These are phyloP conservation scores for Drosophila mauritiana DNA, from an alignment of 1,140 invertebrate genomes.

Conservation along the genomic window DNA sequence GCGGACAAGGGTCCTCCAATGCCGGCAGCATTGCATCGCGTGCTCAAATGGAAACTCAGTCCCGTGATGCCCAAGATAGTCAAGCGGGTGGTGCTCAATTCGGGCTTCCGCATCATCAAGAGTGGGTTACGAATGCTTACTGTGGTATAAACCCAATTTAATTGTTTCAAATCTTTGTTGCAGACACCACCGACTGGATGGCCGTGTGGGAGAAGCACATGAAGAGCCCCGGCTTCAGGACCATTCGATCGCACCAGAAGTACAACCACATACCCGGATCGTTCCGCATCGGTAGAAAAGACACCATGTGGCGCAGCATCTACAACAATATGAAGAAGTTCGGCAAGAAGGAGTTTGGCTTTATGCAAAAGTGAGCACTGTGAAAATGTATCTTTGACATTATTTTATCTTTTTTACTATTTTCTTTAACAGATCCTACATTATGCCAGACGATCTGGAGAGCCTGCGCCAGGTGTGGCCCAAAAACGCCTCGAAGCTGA, in stretches of 20 bases:
- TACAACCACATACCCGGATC: constrained; percentile 99
- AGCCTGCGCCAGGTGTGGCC: constrained; percentile 94
- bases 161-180: constrained; percentile 12
- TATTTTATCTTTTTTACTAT: background rate
- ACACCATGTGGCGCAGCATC: constrained; percentile 95
- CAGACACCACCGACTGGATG: constrained; percentile 90
- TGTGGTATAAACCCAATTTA: background rate
- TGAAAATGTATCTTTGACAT: background rate
- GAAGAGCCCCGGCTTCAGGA: constrained; percentile 91
- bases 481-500: constrained; percentile 88
- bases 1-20: constrained; percentile 88
- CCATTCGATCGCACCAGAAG: constrained; percentile 95
- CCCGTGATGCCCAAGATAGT: constrained; percentile 95
- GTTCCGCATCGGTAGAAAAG: constrained; percentile 98
- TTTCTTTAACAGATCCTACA: constrained; percentile 88
- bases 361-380: constrained; percentile 90
- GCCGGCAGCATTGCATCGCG: constrained; percentile 89
- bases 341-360: constrained; percentile 93
- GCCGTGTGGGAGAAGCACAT: constrained; percentile 94
- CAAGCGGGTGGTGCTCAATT: constrained; percentile 92
- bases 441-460: constrained; percentile 95
- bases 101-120: constrained; percentile 93
- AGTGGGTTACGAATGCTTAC: constrained; percentile 85
- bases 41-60: constrained; percentile 96
- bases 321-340: constrained; percentile 91